A percentile compares a stretch with the other conserved stretches of the same genome.
These are phyloP conservation scores for Lasioglossum vierecki DNA, from an alignment of 2,888 invertebrate species.

Conservation along the genomic window DNA sequence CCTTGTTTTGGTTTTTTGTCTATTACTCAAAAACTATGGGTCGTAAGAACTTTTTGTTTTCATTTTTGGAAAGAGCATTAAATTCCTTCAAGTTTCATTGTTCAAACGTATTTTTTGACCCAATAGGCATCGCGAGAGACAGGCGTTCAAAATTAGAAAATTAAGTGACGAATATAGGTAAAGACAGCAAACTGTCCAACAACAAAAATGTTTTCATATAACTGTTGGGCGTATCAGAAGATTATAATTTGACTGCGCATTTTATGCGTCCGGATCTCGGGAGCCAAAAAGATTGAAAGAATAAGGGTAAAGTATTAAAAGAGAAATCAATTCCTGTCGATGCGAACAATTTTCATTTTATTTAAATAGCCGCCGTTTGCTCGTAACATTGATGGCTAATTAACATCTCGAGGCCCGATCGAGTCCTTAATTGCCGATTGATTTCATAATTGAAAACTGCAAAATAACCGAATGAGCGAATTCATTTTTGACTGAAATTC, in stretches of 20 bases:
- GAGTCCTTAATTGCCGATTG: neutral
- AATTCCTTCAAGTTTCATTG: no score
- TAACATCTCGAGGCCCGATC: neutral
- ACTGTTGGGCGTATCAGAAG: no score
- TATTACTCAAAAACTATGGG: no score
- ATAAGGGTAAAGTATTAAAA: neutral
- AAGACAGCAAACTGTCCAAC: no score
- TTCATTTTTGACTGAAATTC: neutral
- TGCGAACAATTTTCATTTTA: neutral
- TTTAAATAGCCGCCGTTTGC: neutral
- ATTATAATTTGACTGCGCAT: neutral
- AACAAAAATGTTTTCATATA: no score
- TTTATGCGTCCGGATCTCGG: neutral
- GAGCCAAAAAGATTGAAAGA: neutral
- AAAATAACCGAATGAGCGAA: neutral
- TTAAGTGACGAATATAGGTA: no score
- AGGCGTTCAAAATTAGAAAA: no score
- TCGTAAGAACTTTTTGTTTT: no score
- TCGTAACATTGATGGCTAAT: constrained; percentile 1
- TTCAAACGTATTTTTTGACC: no score
- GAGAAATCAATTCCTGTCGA: neutral
- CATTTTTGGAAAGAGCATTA: no score
- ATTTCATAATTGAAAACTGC: neutral
- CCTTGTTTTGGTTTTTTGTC: no score
- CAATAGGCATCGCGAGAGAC: no score